These are phyloP conservation scores for Solenodon paradoxus DNA, from an alignment of 2,113 vertebrate species.

Conservation along the genomic window DNA sequence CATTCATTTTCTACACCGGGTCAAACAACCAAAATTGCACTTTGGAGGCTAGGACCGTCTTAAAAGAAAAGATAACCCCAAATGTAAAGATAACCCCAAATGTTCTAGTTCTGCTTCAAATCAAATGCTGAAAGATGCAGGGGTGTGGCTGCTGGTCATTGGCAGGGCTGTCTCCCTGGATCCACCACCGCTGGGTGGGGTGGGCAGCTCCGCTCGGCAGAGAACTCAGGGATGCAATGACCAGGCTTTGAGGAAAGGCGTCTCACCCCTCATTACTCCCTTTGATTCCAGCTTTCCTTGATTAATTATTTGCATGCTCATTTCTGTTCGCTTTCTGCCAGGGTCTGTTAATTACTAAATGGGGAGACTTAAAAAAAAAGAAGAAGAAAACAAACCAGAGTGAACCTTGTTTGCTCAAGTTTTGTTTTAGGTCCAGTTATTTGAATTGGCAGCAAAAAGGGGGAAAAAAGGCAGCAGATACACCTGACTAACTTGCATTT, in stretches of 20 bases:
- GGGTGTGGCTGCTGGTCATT: too few relatives aligned
- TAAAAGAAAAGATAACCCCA: background rate
- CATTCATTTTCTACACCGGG: constrained; percentile 32
- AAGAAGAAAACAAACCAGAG: background rate
- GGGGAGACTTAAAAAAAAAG: constrained; percentile 28
- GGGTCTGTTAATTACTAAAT: constrained; percentile 71
- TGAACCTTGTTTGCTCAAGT: constrained; percentile 75
- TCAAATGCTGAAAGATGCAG: background rate
- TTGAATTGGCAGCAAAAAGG: constrained; percentile 79
- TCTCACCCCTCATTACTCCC: background rate
- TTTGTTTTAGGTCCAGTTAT: constrained; percentile 79
- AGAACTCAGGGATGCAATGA: background rate
- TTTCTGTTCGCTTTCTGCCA: constrained; percentile 52
- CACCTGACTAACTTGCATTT: constrained; percentile 85
- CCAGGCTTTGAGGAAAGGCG: background rate
- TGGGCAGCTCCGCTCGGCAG: rapidly evolving
- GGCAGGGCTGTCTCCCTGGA: too few relatives aligned
- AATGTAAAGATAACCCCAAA: too few relatives aligned
- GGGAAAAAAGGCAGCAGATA: constrained; percentile 74
- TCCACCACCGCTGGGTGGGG: too few relatives aligned
- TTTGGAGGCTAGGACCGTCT: background rate
- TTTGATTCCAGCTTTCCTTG: constrained; percentile 33
- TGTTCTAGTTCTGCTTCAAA: background rate
- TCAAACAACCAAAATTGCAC: background rate
- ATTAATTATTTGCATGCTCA: constrained; percentile 59